phyloP scores from a whole-genome alignment of 1,140 invertebrate genomes.

The Tetragonula clypearis region DNA sequence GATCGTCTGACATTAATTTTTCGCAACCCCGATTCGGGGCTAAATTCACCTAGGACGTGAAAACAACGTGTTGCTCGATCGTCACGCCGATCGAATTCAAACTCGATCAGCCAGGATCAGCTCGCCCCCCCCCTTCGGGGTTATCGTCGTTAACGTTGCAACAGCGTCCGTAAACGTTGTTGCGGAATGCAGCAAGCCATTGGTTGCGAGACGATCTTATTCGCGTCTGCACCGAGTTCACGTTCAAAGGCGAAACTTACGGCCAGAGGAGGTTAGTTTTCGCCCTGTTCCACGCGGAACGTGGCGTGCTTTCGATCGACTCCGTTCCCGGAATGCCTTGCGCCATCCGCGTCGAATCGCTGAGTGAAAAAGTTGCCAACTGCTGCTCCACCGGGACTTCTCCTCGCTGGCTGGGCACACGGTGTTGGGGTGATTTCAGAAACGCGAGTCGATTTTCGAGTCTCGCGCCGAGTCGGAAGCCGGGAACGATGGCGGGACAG shows the following conservation, averaged over 20 bases:
- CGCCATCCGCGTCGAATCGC: neutral
- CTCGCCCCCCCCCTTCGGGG: neutral
- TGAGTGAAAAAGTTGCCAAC: neutral
- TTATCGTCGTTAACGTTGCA: conserved; percentile 7
- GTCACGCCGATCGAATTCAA: no score
- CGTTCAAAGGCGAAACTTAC: conserved; percentile 12
- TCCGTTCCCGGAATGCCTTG: neutral
- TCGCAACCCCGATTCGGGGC: no score
- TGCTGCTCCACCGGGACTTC: neutral
- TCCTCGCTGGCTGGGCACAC: neutral
- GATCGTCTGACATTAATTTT: no score
- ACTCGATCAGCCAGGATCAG: no score
- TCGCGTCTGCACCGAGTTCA: neutral
- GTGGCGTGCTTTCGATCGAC: neutral
- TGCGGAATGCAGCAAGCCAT: neutral
- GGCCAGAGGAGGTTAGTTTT: conserved; percentile 1
- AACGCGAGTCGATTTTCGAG: neutral
- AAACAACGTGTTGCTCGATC: no score
- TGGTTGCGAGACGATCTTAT: neutral
- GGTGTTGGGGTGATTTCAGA: neutral
- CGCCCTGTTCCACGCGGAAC: neutral
- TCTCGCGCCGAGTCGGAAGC: neutral
- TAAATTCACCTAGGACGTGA: no score
- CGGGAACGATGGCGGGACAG: neutral
- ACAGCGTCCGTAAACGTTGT: neutral